phyloP scores from a whole-genome alignment of 2,888 invertebrate genomes.

The Drosophila cyrtoloma region DNA sequence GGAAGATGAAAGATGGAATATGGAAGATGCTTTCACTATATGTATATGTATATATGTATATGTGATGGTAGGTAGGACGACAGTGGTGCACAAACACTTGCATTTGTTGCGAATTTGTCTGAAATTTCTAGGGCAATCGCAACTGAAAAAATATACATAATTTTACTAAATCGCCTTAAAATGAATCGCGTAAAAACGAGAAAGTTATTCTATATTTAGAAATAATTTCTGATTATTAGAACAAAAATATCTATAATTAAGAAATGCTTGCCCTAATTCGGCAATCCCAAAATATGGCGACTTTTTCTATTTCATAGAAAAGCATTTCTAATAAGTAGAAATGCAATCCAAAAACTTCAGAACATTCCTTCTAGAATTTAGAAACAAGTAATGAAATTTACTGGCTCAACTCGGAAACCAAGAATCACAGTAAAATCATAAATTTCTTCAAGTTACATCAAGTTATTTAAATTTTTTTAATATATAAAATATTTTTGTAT shows the following conservation, averaged over 20 bases:
- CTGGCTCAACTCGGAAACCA: background rate
- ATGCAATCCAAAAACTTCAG: background rate
- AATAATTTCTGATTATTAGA: background rate
- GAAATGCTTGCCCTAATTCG: background rate
- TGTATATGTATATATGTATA: background rate
- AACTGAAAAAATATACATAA: background rate
- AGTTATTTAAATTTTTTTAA: background rate
- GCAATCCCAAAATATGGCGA: background rate
- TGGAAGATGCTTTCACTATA: constrained; percentile 10
- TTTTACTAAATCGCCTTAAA: background rate
- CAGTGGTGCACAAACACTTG: constrained; percentile 27
- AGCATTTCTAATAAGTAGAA: background rate
- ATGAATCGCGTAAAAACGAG: background rate
- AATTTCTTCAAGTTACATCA: background rate
- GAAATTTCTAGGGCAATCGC: background rate
- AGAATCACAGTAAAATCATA: background rate
- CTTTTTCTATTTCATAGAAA: background rate
- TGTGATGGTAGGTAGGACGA: background rate
- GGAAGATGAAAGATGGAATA: constrained; percentile 1
- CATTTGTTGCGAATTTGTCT: background rate
- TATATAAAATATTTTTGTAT: background rate
- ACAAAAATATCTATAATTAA: background rate
- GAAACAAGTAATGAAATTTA: background rate
- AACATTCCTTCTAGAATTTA: background rate
- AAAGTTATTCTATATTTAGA: background rate